Conservation (phyloP, 1,140 invertebrate genomes). For the Ceratina japonica region DNA sequence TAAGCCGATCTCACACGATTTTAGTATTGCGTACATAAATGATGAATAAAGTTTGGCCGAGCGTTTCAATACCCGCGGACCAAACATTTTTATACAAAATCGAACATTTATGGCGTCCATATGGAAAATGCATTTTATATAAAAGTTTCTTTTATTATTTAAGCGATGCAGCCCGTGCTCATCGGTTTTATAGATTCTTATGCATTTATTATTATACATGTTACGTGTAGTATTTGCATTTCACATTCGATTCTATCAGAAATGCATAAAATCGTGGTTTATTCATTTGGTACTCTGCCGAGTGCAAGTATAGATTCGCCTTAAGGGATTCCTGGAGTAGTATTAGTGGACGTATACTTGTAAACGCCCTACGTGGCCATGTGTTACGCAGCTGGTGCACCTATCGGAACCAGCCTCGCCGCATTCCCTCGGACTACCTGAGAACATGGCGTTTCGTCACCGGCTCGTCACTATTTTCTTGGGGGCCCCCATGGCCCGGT, state of each 20-base stretch:
- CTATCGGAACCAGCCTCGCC: slow-evolving; percentile 44
- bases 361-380: slow-evolving; percentile 31
- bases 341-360: slow-evolving; percentile 45
- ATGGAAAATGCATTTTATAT: too few species aligned
- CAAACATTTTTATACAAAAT: too few species aligned
- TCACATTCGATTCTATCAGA: not conserved
- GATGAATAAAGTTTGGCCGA: too few species aligned
- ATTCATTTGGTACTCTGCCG: not conserved
- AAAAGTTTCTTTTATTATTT: too few species aligned
- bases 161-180: too few species aligned
- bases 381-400: slow-evolving; percentile 36
- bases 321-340: not conserved
- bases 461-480: slow-evolving; percentile 36
- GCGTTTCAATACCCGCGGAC: not conserved
- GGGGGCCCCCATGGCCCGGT: not conserved
- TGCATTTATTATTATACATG: too few species aligned
- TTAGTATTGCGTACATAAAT: too few species aligned
- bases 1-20: too few species aligned
- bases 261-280: slow-evolving; percentile 1
- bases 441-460: slow-evolving; percentile 44
- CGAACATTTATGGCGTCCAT: too few species aligned
- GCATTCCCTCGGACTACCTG: slow-evolving; percentile 46
- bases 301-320: too few species aligned
- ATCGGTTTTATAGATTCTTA: too few species aligned
- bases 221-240: slow-evolving; percentile 2